Base-by-base conservation (phyloP, 2,113 vertebrate genomes). In the Nesogale talazaci region DNA sequence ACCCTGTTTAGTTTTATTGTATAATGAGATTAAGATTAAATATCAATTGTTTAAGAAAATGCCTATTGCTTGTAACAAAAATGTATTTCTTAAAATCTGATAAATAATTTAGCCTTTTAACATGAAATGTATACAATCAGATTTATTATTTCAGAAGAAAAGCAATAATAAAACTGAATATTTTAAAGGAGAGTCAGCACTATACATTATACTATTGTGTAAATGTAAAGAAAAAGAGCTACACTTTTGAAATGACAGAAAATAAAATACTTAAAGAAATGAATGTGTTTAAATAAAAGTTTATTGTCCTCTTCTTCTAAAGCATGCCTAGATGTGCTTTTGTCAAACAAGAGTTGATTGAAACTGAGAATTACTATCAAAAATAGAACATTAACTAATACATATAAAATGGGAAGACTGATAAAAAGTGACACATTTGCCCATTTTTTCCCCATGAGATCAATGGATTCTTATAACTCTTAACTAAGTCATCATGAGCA, bases 401-500 rank as follows among this genome's bases (percentile, higher is more conserved):
- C 22, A 67, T 84, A 65, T 65, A 57, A 34, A 74, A 10, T n/a
- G 27, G 25, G 22, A 40, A 19, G 67, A 16, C 59, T 81, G 77
- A 82, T 75, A 65, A 85, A 84, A 81, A 31, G 67, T 81, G 79
- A 80, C 81, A 80, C 59, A 63, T 84, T 80, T 29, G 80, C n/a
- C n/a, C 40, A 19, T 40, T 4, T 36, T 70, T 86, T 59, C 65
- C 42, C 61, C 61, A 17, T 36, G 57, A n/a, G 42, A 88, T 40
- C 59, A 83, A 76, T 31, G 40, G 17, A 46, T 72, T 77, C 14
- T 74, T 81, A 29, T 0, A 10, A 27, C n/a, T 76, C 52, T 46
- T 91, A 88, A 90, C 9, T 25, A 88, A 85, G 31, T 36, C 52
- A 34, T 77, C 57, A 80, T 72, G 40, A 77, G 23, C 20, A 31